Conservation (phyloP, 1,140 invertebrate species). For the Lucilia sericata region DNA sequence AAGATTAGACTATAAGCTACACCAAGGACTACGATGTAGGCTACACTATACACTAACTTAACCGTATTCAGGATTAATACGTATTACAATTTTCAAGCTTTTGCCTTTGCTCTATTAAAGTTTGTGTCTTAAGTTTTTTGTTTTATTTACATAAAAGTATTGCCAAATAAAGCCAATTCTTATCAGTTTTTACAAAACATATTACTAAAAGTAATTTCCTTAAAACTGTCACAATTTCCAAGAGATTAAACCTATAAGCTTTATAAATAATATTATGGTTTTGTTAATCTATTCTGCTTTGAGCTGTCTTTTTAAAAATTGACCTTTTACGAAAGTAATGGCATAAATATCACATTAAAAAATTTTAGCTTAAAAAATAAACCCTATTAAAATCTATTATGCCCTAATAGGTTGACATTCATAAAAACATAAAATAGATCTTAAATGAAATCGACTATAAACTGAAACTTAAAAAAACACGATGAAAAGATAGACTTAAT, state of each 20-base stretch:
- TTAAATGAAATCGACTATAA: slow-evolving; percentile 17
- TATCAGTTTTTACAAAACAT: no score
- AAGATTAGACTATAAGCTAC: no score
- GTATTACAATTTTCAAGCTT: no score
- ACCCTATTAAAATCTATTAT: slow-evolving; percentile 27
- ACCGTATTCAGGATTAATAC: no score
- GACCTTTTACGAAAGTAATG: not conserved
- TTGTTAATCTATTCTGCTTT: not conserved
- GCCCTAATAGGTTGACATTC: slow-evolving; percentile 25
- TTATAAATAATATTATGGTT: not conserved
- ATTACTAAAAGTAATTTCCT: not conserved
- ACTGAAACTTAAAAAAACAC: not conserved
- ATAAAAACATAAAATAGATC: slow-evolving; percentile 6
- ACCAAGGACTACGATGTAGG: no score
- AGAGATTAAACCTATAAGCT: not conserved
- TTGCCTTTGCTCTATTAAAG: not conserved
- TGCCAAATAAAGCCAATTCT: not conserved
- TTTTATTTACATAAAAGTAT: not conserved
- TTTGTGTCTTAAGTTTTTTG: not conserved
- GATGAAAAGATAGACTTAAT: slow-evolving; percentile 9
- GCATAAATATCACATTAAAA: not conserved
- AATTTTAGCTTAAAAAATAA: not conserved
- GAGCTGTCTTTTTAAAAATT: not conserved
- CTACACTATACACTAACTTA: no score
- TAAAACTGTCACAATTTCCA: not conserved